phyloP scores from a whole-genome alignment of 1,140 invertebrate genomes.

The Cryptotermes secundus region DNA sequence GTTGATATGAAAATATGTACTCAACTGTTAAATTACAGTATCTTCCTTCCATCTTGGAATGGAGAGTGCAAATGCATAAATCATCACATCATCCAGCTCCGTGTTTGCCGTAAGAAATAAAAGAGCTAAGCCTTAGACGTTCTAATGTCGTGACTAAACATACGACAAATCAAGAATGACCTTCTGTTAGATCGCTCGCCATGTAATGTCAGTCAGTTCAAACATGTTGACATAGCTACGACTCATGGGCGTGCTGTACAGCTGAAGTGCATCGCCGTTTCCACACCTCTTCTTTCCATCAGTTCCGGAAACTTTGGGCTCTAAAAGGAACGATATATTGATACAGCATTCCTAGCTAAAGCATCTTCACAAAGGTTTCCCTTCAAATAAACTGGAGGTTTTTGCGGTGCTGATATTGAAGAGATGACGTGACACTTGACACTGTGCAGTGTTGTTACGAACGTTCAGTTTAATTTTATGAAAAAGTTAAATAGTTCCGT shows the following conservation, averaged over 20 bases:
- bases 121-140: background rate
- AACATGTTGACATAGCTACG: background rate
- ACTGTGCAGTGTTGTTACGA: too few relatives aligned
- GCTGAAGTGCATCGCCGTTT: too few relatives aligned
- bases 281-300: too few relatives aligned
- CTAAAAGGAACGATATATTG: too few relatives aligned
- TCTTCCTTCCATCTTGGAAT: background rate
- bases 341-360: too few relatives aligned
- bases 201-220: background rate
- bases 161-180: background rate
- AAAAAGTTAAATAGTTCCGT: too few relatives aligned
- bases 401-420: too few relatives aligned
- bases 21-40: background rate
- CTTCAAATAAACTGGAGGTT: too few relatives aligned
- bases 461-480: too few relatives aligned
- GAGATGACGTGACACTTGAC: too few relatives aligned
- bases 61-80: constrained; percentile 9
- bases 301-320: too few relatives aligned
- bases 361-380: too few relatives aligned
- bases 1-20: background rate
- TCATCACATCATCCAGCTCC: background rate
- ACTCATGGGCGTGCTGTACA: background rate
- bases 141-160: background rate
- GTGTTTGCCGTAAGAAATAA: background rate
- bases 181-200: background rate